Percentiles rank a stretch among this genome's conserved stretches.
These are phyloP conservation scores for Oxystoma pomonae DNA, from an alignment of 2,888 invertebrate species.

Conservation along the genomic window DNA sequence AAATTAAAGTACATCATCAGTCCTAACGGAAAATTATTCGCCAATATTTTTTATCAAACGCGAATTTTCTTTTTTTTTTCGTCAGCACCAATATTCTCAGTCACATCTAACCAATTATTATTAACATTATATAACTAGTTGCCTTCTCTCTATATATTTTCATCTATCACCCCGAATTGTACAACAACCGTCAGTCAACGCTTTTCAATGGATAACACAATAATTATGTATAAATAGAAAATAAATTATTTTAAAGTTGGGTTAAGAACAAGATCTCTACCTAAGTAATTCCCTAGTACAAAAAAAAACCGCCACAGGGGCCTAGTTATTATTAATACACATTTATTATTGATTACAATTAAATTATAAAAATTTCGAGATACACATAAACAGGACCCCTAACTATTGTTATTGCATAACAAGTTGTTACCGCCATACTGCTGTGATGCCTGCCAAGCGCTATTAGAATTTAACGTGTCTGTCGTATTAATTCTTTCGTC, in stretches of 20 bases:
- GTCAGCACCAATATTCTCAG: conserved; percentile 12
- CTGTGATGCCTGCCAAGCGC: conserved; percentile 45
- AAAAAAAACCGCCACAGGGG: not conserved
- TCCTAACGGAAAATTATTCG: conserved; percentile 1
- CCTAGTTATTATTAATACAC: not conserved
- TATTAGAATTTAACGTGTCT: conserved; percentile 46
- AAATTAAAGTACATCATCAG: conserved; percentile 18
- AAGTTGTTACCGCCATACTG: conserved; percentile 39
- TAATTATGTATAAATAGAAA: not conserved
- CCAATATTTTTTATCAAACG: not conserved
- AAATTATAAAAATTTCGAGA: not conserved
- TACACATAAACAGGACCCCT: conserved; percentile 1
- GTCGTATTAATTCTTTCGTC: conserved; percentile 20
- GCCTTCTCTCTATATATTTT: conserved; percentile 21
- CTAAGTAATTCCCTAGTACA: not conserved
- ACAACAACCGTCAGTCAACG: conserved; percentile 12
- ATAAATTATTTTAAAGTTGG: not conserved
- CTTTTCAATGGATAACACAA: not conserved
- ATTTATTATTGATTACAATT: not conserved
- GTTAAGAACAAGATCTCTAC: not conserved
- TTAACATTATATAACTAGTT: conserved; percentile 22
- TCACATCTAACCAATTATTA: conserved; percentile 24
- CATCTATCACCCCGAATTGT: conserved; percentile 23
- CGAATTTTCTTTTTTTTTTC: not conserved
- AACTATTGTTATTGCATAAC: conserved; percentile 40